Conservation (phyloP, 2,888 invertebrate genomes). For the Hylaea fasciaria region DNA sequence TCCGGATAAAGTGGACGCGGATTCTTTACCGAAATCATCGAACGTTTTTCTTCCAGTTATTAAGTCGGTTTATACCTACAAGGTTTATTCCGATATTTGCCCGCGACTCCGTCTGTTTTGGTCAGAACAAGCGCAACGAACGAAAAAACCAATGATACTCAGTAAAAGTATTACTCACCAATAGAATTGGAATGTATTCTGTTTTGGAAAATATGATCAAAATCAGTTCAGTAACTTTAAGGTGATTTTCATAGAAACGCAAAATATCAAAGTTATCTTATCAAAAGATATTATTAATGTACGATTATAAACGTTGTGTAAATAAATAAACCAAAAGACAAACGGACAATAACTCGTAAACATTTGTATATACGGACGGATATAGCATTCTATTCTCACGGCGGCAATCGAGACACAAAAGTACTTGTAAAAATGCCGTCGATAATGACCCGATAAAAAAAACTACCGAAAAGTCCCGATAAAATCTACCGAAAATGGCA, state of each 20-base stretch:
- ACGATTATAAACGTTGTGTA: too few relatives aligned
- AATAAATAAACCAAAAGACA: background rate
- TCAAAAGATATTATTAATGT: too few relatives aligned
- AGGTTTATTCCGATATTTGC: conserved; percentile 12
- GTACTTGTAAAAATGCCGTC: conserved; percentile 55
- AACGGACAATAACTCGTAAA: background rate
- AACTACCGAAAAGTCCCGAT: conserved; percentile 1
- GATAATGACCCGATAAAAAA: conserved; percentile 63
- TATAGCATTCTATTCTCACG: conserved; percentile 17
- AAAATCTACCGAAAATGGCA: conserved; percentile 34
- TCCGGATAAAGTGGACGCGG: conserved; percentile 68
- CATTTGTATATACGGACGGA: background rate
- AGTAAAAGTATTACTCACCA: too few relatives aligned
- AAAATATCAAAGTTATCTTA: too few relatives aligned
- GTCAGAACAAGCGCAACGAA: background rate
- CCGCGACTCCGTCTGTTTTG: conserved; percentile 2
- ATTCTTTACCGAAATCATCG: conserved; percentile 80
- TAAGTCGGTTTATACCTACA: conserved; percentile 57
- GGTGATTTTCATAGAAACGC: too few relatives aligned
- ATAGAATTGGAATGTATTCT: too few relatives aligned
- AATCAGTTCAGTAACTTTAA: too few relatives aligned
- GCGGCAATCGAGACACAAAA: conserved; percentile 47
- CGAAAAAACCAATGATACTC: conserved; percentile 4
- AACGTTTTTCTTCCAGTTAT: conserved; percentile 73
- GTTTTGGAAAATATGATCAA: too few relatives aligned